phyloP scores from a whole-genome alignment of 2,797 vertebrate species.

The Nyctalus aviator region DNA sequence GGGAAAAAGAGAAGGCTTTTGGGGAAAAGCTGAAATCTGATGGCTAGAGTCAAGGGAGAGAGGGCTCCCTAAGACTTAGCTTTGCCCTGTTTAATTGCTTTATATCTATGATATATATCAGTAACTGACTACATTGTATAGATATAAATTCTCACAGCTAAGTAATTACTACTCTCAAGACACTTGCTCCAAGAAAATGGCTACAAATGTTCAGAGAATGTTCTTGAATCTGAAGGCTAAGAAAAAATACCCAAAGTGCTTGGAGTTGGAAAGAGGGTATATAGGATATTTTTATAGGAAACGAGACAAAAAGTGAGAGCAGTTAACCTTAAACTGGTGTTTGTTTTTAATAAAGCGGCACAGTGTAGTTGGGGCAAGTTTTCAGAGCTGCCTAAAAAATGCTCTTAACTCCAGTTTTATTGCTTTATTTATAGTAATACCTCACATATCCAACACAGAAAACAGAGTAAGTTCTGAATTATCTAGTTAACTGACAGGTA shows the following conservation, averaged over 20 bases:
- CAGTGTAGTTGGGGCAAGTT: not conserved
- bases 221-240: constrained; percentile 33
- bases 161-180: not conserved
- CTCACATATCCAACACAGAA: not conserved
- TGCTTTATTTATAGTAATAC: not conserved
- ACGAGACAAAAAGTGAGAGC: not conserved
- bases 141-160: not conserved
- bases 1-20: not conserved
- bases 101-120: not conserved
- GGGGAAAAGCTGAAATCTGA: not conserved
- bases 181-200: not conserved
- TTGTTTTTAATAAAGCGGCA: constrained; percentile 8
- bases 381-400: constrained; percentile 13
- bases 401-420: not conserved
- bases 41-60: not conserved
- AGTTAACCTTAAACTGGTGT: constrained; percentile 19
- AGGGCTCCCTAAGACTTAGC: not conserved
- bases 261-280: not conserved
- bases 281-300: constrained; percentile 13
- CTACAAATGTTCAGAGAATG: not conserved
- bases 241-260: constrained; percentile 1
- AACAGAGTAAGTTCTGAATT: constrained; percentile 7
- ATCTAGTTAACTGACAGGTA: not conserved
- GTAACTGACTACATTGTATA: not conserved
- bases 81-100: not conserved